Conservation (phyloP, 1,140 invertebrate genomes). For the Drosophila nigrodunni region DNA sequence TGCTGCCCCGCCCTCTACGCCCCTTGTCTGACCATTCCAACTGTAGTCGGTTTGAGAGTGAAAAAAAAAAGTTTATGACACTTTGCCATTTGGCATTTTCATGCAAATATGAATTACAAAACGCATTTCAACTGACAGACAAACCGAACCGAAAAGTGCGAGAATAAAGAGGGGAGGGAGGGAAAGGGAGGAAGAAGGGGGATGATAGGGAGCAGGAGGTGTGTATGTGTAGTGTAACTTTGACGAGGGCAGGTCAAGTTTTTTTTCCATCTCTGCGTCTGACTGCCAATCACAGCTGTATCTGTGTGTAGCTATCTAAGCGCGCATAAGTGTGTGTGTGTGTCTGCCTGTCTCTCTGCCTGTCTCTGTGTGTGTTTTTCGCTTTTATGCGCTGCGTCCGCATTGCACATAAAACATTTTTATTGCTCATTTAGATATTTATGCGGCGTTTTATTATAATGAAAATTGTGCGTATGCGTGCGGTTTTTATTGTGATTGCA, state of each 20-base stretch:
- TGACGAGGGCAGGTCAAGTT: conserved; percentile 71
- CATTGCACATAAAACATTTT: conserved; percentile 82
- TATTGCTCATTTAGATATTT: conserved; percentile 83
- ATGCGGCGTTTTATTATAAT: conserved; percentile 82
- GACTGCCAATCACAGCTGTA: conserved; percentile 66
- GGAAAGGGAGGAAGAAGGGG: background rate
- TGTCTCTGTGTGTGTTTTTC: conserved; percentile 30
- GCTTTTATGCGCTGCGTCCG: conserved; percentile 61
- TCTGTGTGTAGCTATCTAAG: conserved; percentile 27
- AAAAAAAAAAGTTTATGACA: conserved; percentile 67
- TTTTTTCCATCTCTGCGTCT: conserved; percentile 28
- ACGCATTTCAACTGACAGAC: conserved; percentile 60
- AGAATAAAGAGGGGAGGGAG: background rate
- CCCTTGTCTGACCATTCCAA: conserved; percentile 17
- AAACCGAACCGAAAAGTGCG: background rate
- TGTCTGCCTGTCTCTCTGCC: conserved; percentile 20
- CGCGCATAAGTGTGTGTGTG: conserved; percentile 13
- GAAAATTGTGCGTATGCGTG: conserved; percentile 81
- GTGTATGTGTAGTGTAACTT: conserved; percentile 21
- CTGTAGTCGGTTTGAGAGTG: conserved; percentile 55
- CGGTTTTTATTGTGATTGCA: conserved; percentile 82
- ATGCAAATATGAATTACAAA: conserved; percentile 73
- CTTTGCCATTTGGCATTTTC: conserved; percentile 57
- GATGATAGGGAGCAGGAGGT: background rate
- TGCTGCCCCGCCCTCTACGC: background rate